Evolutionary conservation across 2,113 vertebrate genomes (phyloP), one percentile per base, ranked within the genome.

Genomic region (Sciurus niger): DNA sequence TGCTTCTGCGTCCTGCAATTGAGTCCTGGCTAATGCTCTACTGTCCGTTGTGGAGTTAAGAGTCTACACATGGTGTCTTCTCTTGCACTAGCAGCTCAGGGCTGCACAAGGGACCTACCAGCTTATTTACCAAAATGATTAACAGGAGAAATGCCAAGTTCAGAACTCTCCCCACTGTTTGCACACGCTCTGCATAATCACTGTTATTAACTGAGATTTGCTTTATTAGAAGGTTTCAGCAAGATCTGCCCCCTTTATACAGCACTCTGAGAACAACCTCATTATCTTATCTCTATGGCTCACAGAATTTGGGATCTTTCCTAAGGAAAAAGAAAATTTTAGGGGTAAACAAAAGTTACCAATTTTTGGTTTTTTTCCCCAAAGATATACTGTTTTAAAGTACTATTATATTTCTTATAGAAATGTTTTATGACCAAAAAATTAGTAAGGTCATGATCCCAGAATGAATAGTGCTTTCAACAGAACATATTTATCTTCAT

Each of bases 191-290:
- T 48, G 37, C 67, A 34, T 53, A 90, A 87, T 94, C 22, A 93
- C 92, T 53, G 30, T n/a, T 37, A 92, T 74, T 96, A 96, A 90
- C 24, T 2, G 32, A 82, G 88, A 90, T 82, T 51, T 51, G 63
- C 80, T 80, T 95, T 68, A 93, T 93, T 95, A 73, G 73, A 55
- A 37, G 58, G 86, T 70, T 89, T 96, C 60, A 46, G 58, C 74
- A 25, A 89, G 90, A 51, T 55, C 79, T 87, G 51, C 43, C 88
- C 72, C 55, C 28, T 88, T 43, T 77, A 9, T 7, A 11, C 6
- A 72, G 37, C 25, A 32, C 37, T 94, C 13, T 48, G 63, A 94
- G 83, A 83, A 53, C 25, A 70, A 51, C 58, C 65, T 82, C 73
- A 94, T 90, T 73, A 85, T 76, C 92, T 90, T 92, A 93, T 53